Base-by-base conservation (phyloP, 2,113 vertebrate species). In the Siphamia tubifer region DNA sequence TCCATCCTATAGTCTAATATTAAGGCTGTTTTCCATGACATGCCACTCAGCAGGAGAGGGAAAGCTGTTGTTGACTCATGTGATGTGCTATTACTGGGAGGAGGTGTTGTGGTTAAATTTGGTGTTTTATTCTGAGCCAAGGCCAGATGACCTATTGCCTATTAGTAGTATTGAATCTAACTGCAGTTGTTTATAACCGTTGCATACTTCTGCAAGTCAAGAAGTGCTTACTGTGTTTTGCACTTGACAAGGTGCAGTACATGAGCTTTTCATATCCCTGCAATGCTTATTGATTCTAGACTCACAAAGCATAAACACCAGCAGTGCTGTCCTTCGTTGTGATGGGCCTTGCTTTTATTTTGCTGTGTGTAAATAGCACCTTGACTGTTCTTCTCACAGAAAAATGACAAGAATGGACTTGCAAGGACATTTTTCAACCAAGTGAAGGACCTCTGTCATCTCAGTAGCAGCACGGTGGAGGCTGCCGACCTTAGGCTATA, bases 391-490 rank as follows among this genome's bases (percentile, higher is more conserved):
- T 31, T 63, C 51, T 67, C 56, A 15, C 10, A 24, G 20, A 81
- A 84, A 78, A 82, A 83, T 85, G 79, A 84, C 87, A 89, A 84
- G 90, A 88, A 84, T 82, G 79, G 80, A 74, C 87, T 86, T 86
- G 85, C 53, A 54, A 69, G 79, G 74, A 56, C 72, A 84, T 89
- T 84, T 85, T 67, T 83, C 70, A 76, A 67, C 62, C 23, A 42
- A 75, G 69, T 61, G 65, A 88, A 83, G 76, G 88, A 85, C 81
- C 68, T 65, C 68, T 89, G 81, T 82, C 81, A 85, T 83, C 66
- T 83, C 48, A 77, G 62, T 56, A 56, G 35, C 32, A 12, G 53
- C 72, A 25, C 13, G 28, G 51, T 53, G 30, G 64, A 84, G 64
- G 68, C 69, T 60, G 54, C 68, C 39, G 53, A 69, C 87, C 88